These are phyloP conservation scores for Vireo altiloquus DNA, from an alignment of 2,113 vertebrate genomes.

Conservation along the genomic window DNA sequence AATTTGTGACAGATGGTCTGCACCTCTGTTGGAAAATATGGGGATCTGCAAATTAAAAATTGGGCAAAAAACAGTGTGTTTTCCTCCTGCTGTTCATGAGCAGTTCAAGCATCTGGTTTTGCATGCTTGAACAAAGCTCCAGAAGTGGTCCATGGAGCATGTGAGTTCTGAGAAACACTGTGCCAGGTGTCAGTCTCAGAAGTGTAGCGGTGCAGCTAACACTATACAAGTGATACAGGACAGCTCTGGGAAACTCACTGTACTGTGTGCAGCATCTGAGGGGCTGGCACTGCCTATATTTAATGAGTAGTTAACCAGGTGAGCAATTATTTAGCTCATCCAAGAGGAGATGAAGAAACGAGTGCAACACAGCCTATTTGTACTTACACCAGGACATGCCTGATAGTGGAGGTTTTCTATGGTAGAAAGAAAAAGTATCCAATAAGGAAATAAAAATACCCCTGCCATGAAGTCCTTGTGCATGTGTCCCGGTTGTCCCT, in stretches of 20 bases:
- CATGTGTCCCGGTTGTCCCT: neutral
- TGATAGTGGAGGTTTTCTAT: neutral
- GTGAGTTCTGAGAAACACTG: neutral
- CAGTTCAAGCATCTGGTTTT: neutral
- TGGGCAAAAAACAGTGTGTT: neutral
- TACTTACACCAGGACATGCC: neutral
- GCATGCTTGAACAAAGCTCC: neutral
- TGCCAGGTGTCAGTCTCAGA: neutral
- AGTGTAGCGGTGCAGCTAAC: neutral
- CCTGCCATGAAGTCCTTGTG: no score
- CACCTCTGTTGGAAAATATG: neutral
- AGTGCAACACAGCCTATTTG: neutral
- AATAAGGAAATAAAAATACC: neutral
- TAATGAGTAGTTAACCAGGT: neutral
- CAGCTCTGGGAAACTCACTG: neutral
- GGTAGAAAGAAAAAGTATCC: neutral
- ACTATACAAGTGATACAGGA: neutral
- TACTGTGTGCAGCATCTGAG: rapidly evolving
- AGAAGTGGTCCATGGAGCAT: neutral
- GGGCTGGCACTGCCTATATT: neutral
- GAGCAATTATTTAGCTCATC: neutral
- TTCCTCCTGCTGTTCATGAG: neutral
- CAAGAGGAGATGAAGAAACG: neutral
- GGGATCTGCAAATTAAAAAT: neutral
- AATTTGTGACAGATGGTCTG: neutral